Evolutionary conservation across 2,113 vertebrate genomes (phyloP), one percentile per base, ranked within the genome.

Genomic region (Bubo blakistoni): DNA sequence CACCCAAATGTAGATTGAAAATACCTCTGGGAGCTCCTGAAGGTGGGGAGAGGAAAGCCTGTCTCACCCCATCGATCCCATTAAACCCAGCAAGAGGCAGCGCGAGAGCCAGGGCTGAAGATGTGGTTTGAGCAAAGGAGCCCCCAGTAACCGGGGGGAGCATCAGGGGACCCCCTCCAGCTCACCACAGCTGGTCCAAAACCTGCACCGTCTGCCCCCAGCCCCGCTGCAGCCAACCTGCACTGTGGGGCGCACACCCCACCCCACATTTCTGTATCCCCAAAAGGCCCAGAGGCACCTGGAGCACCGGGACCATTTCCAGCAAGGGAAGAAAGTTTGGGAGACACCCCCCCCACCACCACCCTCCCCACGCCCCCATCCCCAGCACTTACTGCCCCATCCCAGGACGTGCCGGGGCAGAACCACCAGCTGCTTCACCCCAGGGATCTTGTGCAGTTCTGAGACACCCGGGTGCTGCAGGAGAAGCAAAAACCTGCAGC

Each of bases 371-470:
- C 2, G 0, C 21, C 40, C 61, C 18, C 73, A 19, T 12, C 27
- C 69, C 63, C 49, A 63, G 26, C 29, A n/a, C 55, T 69, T 69
- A 63, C 49, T 34, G 49, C 42, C 63, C 55, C 42, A 14, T 52
- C 44, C 38, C 72, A 52, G 47, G 57, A 21, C 0, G 1, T 4
- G 15, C 51, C 1, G 2, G n/a, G 69, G 36, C 57, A 70, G 61
- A 49, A 65, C 44, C 24, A 2, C 10, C 55, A 17, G 47, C 13
- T 1, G 4, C 52, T 72, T 47, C 1, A 3, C 34, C 52, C 52
- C 47, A 6, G 5, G 46, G 55, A 38, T 47, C 36, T n/a, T 1
- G 0, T 3, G 16, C 2, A 4, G 27, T 18, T 58, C 42, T 2
- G 10, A 32, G n/a, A 62, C 12, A 11, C 17, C 44, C 4, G 3